These are phyloP conservation scores for Chamaetylas fuelleborni DNA, from an alignment of 2,113 vertebrate species.

Conservation along the genomic window DNA sequence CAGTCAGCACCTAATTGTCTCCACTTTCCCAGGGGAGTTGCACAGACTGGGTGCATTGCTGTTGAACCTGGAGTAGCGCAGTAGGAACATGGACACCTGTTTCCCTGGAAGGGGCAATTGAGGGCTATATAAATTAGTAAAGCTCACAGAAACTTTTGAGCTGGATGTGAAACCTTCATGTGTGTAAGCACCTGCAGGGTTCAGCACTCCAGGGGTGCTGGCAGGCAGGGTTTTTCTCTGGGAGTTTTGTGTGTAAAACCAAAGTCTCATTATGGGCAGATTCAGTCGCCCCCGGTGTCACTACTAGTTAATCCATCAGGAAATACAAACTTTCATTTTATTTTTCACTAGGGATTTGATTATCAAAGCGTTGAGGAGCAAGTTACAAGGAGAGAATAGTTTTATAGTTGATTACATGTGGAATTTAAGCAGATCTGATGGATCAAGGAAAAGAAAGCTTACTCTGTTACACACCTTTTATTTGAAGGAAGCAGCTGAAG, in stretches of 20 bases:
- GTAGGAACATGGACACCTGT: fast-evolving
- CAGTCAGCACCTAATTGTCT: not conserved
- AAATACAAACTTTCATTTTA: not conserved
- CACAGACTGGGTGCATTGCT: not conserved
- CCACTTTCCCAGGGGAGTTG: not conserved
- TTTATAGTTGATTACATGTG: not conserved
- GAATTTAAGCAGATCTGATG: not conserved
- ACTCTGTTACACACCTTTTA: not conserved
- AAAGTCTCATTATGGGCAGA: not conserved
- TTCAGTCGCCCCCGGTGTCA: not conserved
- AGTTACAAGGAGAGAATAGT: not conserved
- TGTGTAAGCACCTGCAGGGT: not conserved
- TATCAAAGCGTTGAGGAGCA: not conserved
- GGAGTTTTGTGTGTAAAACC: not conserved
- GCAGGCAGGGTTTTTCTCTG: not conserved
- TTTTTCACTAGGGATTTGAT: slow-evolving; percentile 1
- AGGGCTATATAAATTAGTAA: not conserved
- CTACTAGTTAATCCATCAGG: not conserved
- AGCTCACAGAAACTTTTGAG: not conserved
- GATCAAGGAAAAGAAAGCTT: not conserved
- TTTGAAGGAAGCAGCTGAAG: not conserved
- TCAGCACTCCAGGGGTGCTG: not conserved
- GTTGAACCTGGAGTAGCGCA: fast-evolving
- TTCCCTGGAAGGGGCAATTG: not conserved
- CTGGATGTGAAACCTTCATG: not conserved